Percentiles rank a stretch among this genome's conserved stretches.
Evolutionary conservation across 2,113 vertebrate genomes (phyloP).

Genomic region (Melospiza georgiana): DNA sequence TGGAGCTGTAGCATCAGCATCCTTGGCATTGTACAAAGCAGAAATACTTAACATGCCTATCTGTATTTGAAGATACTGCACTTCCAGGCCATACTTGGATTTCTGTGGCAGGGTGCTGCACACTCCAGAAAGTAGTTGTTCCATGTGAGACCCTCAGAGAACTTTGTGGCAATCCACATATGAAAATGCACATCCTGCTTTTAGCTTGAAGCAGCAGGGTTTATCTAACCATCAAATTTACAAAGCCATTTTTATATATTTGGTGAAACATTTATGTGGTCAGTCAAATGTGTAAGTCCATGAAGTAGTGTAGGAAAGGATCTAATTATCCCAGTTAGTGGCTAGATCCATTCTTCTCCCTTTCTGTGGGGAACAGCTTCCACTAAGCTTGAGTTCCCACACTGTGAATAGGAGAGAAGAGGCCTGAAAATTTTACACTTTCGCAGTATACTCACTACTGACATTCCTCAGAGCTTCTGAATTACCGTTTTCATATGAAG

Average conservation of each 20-base stretch:
- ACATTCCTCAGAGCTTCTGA: not conserved
- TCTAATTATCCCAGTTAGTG: conserved; percentile 27
- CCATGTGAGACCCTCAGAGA: not conserved
- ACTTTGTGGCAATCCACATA: not conserved
- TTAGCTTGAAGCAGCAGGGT: not conserved
- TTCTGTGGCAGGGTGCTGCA: not conserved
- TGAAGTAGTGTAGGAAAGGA: not conserved
- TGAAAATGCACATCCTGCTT: not conserved
- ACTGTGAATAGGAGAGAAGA: not conserved
- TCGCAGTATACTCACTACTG: not conserved
- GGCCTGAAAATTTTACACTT: conserved; percentile 14
- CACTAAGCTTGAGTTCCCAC: not conserved
- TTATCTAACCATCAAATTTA: not conserved
- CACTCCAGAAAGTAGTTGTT: not conserved
- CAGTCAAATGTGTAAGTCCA: conserved; percentile 39
- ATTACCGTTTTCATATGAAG: not conserved
- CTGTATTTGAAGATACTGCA: not conserved
- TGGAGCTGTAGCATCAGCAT: not conserved
- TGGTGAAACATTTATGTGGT: conserved; percentile 19
- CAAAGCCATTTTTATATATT: not conserved
- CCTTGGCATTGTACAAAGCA: not conserved
- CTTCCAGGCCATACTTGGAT: not conserved
- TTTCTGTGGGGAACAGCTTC: conserved; percentile 12
- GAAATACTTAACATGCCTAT: accelerated
- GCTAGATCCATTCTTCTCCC: not conserved